These are phyloP conservation scores for Macrosteles quadrilineatus DNA, from an alignment of 1,140 invertebrate genomes.

Conservation along the genomic window DNA sequence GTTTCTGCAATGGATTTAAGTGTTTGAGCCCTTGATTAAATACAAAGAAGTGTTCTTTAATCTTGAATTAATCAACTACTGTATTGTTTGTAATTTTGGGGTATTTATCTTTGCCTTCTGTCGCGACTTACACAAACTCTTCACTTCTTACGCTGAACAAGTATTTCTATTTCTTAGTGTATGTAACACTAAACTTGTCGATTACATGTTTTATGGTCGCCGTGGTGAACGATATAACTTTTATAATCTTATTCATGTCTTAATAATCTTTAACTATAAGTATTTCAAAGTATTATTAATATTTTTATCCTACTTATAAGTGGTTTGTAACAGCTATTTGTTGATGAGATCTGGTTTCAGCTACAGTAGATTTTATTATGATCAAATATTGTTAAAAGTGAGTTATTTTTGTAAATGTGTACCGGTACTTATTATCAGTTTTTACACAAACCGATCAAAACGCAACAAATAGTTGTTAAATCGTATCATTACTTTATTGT, in stretches of 20 bases:
- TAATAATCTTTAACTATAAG: neutral
- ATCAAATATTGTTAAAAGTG: too few relatives aligned
- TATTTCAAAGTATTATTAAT: conserved; percentile 24
- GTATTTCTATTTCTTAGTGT: conserved; percentile 5
- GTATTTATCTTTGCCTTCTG: too few relatives aligned
- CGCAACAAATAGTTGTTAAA: conserved; percentile 18
- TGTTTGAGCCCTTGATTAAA: too few relatives aligned
- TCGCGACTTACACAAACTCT: conserved; percentile 6
- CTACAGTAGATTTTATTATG: too few relatives aligned
- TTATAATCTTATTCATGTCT: neutral
- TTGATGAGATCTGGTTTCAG: too few relatives aligned
- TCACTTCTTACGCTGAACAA: conserved; percentile 6
- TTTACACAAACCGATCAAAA: too few relatives aligned
- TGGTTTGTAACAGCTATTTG: conserved; percentile 13
- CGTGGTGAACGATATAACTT: neutral
- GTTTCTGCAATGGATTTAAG: too few relatives aligned
- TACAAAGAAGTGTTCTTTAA: too few relatives aligned
- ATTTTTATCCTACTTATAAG: conserved; percentile 20
- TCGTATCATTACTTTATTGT: neutral
- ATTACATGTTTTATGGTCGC: neutral
- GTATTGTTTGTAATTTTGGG: too few relatives aligned
- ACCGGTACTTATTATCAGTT: too few relatives aligned
- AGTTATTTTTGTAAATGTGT: too few relatives aligned
- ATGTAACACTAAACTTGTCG: neutral
- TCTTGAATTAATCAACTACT: too few relatives aligned